phyloP scores from a whole-genome alignment of 2,888 invertebrate species.

The Tortricodes alternella region DNA sequence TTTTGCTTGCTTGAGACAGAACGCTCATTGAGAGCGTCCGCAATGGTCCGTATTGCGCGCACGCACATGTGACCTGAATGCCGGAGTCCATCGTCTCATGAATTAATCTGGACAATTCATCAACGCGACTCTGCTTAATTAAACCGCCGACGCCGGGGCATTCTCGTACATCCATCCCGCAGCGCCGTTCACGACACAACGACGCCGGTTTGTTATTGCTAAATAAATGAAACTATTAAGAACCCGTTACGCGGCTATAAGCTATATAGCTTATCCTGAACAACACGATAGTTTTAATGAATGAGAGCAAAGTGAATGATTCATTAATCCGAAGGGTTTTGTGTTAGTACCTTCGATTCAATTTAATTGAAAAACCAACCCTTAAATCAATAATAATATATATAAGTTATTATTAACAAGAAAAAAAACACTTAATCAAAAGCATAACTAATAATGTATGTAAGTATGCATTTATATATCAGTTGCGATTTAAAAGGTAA shows the following conservation, averaged over 20 bases:
- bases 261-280: conserved; percentile 7
- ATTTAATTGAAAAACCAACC: too few species aligned
- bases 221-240: conserved; percentile 32
- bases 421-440: too few species aligned
- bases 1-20: conserved; percentile 56
- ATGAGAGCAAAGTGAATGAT: background rate
- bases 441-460: too few species aligned
- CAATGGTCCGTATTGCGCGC: conserved; percentile 51
- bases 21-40: conserved; percentile 64
- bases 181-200: conserved; percentile 23
- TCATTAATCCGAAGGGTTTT: too few species aligned
- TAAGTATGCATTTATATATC: too few species aligned
- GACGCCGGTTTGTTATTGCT: conserved; percentile 11
- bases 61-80: conserved; percentile 73
- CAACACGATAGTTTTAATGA: background rate
- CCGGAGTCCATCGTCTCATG: conserved; percentile 61
- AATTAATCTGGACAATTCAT: conserved; percentile 72
- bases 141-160: conserved; percentile 41
- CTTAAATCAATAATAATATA: too few species aligned
- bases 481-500: too few species aligned
- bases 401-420: too few species aligned
- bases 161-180: conserved; percentile 35
- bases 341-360: too few species aligned
- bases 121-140: conserved; percentile 59
- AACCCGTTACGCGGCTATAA: conserved; percentile 35